A percentile compares a stretch with the other conserved stretches of the same genome.
Conservation (phyloP, 1,140 invertebrate genomes). For the Pollicipes pollicipes region DNA sequence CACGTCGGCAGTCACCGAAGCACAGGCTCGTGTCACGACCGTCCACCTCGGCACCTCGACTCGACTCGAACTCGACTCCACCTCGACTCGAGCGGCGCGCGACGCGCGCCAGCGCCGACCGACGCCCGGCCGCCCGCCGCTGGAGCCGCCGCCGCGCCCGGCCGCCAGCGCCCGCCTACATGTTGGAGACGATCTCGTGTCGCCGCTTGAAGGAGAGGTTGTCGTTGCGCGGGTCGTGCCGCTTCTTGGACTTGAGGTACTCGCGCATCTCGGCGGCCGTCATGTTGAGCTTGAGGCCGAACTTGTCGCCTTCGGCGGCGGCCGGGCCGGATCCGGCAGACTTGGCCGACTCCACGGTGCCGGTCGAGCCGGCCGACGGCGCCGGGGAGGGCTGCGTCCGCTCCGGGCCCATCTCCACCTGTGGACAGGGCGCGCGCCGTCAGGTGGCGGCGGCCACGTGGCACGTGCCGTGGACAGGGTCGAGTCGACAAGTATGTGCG, state of each 20-base stretch:
- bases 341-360: neutral
- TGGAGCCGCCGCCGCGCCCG: neutral
- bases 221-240: conserved; percentile 23
- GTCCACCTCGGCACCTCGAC: no score
- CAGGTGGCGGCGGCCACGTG: no score
- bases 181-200: conserved; percentile 26
- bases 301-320: neutral
- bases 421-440: no score
- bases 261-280: conserved; percentile 25
- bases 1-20: no score
- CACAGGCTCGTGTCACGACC: no score
- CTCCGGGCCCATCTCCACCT: neutral
- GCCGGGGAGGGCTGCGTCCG: neutral
- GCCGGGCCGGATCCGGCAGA: neutral
- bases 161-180: no score
- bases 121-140: neutral
- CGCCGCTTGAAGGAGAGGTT: conserved; percentile 23
- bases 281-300: conserved; percentile 24
- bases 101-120: no score
- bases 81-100: no score
- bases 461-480: no score
- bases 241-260: conserved; percentile 22
- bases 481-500: no score
- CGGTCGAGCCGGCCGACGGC: neutral
- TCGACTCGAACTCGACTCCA: no score